A percentile compares a stretch with the other conserved stretches of the same genome.
Evolutionary conservation across 2,888 invertebrate genomes (phyloP).

Genomic region (Torymus auratus): DNA sequence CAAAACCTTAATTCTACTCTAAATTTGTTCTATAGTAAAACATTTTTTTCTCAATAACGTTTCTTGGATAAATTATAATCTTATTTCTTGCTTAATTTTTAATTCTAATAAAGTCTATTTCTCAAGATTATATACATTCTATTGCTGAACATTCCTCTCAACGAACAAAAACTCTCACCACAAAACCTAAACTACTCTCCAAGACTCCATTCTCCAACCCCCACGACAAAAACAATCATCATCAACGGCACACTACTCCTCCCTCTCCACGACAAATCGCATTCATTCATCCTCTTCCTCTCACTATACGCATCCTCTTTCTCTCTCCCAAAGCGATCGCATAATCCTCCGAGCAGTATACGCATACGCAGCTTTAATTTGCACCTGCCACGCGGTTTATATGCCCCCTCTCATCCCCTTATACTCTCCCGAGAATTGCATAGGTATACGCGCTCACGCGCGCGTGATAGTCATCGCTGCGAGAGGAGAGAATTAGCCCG

Average conservation of each 20-base stretch:
- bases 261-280: conserved; percentile 5
- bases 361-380: conserved; percentile 44
- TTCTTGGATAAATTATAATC: too few relatives aligned
- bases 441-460: too few relatives aligned
- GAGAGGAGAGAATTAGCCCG: conserved; percentile 20
- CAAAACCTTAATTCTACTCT: too few relatives aligned
- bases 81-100: too few relatives aligned
- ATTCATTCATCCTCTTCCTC: neutral
- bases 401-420: neutral
- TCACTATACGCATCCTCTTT: conserved; percentile 17
- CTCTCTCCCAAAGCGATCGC: neutral
- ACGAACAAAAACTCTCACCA: too few relatives aligned
- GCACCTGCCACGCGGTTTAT: conserved; percentile 27
- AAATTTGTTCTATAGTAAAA: too few relatives aligned
- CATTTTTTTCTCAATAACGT: too few relatives aligned
- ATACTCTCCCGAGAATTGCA: neutral
- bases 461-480: conserved; percentile 17
- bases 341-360: neutral
- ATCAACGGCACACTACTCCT: too few relatives aligned
- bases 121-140: too few relatives aligned
- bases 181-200: neutral
- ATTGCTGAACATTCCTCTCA: too few relatives aligned
- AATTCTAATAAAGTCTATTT: too few relatives aligned
- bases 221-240: too few relatives aligned
- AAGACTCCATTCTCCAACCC: neutral